Evolutionary conservation across 2,888 invertebrate genomes (phyloP).

Genomic region (Drosophila nigritarsus): DNA sequence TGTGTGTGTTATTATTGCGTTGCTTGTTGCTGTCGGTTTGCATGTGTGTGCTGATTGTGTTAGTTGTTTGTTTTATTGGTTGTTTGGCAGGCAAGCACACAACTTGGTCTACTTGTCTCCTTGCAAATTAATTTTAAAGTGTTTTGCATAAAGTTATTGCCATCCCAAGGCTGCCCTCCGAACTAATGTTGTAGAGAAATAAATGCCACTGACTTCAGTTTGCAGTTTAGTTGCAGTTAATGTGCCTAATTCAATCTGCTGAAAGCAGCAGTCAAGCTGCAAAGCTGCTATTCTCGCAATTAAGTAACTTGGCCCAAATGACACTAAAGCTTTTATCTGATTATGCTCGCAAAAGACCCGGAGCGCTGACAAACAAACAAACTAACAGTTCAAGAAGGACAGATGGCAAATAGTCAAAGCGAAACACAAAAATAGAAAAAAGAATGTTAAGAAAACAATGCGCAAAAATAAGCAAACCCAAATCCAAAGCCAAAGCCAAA

Average conservation of each 20-base stretch:
- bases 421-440: slow-evolving; percentile 23
- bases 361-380: slow-evolving; percentile 50
- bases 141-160: slow-evolving; percentile 52
- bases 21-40: slow-evolving; percentile 9
- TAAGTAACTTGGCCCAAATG: slow-evolving; percentile 70
- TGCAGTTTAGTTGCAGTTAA: slow-evolving; percentile 21
- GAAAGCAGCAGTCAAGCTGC: slow-evolving; percentile 26
- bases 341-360: slow-evolving; percentile 63
- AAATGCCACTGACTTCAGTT: neutral
- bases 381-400: slow-evolving; percentile 32
- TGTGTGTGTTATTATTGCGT: slow-evolving; percentile 15
- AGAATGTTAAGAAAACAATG: slow-evolving; percentile 34
- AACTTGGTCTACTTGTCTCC: slow-evolving; percentile 7
- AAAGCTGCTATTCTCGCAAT: slow-evolving; percentile 62
- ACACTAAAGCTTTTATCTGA: slow-evolving; percentile 76
- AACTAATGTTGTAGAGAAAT: neutral
- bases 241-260: slow-evolving; percentile 36
- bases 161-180: slow-evolving; percentile 25
- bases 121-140: slow-evolving; percentile 61
- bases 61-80: slow-evolving; percentile 46
- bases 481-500: slow-evolving; percentile 20
- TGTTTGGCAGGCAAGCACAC: slow-evolving; percentile 31
- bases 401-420: slow-evolving; percentile 65
- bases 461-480: slow-evolving; percentile 32
- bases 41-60: neutral